Evolutionary conservation across 2,888 invertebrate genomes (phyloP).

Genomic region (Erannis defoliaria): DNA sequence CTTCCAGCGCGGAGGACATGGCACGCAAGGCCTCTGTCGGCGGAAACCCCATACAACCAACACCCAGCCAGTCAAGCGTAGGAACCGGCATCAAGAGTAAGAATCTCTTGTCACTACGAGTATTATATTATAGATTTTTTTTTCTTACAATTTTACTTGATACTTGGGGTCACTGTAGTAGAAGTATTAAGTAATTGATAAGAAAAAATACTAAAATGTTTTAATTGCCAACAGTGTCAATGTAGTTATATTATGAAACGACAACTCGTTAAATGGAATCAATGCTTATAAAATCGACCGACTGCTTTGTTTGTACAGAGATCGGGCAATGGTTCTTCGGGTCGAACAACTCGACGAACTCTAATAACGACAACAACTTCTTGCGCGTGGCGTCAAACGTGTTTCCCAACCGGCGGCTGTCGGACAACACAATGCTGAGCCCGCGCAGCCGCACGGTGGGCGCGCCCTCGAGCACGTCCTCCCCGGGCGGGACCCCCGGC

Average conservation of each 20-base stretch:
- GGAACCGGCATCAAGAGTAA: constrained; percentile 52
- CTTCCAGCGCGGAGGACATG: constrained; percentile 96
- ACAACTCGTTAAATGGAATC: neutral
- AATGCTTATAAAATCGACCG: neutral
- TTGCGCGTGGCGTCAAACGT: constrained; percentile 91
- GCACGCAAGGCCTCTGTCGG: constrained; percentile 94
- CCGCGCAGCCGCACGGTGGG: constrained; percentile 95
- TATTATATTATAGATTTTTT: too few relatives aligned
- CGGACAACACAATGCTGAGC: constrained; percentile 96
- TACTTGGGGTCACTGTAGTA: too few relatives aligned
- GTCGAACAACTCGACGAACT: constrained; percentile 91
- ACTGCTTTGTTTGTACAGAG: constrained; percentile 61
- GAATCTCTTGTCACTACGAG: constrained; percentile 25
- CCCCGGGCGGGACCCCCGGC: constrained; percentile 90
- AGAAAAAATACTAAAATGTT: too few relatives aligned
- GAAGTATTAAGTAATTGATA: too few relatives aligned
- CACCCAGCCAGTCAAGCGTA: constrained; percentile 33
- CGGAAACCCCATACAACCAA: constrained; percentile 55
- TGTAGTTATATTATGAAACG: too few relatives aligned
- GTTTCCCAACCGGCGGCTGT: constrained; percentile 94
- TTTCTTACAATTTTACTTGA: too few relatives aligned
- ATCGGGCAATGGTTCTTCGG: constrained; percentile 94
- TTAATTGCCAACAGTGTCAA: too few relatives aligned
- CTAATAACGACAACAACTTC: constrained; percentile 91
- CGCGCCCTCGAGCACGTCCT: constrained; percentile 95